Base-by-base conservation (phyloP, 2,113 vertebrate species). In the Ranitomeya imitator region DNA sequence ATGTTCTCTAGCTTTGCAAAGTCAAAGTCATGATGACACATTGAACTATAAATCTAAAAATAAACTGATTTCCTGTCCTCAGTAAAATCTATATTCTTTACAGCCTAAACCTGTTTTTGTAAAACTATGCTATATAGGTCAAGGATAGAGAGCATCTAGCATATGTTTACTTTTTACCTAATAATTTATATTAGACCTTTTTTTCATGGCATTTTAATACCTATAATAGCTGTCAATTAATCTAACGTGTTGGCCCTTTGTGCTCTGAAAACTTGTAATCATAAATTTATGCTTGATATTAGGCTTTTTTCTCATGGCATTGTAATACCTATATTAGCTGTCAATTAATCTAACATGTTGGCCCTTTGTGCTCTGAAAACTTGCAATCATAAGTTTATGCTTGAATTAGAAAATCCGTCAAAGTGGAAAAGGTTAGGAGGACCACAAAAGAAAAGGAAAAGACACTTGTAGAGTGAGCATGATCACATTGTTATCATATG, bases 1-100 rank as follows among this genome's bases (percentile, higher is more conserved):
- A 79, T 79, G 76, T 52, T 79, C 45, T 55, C 31, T 79, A 23
- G 7, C 61, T 79, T 86, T 79, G 67, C 60, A 86, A 67, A 79
- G 76, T 79, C 76, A 86, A 86, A 86, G 85, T 86, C 74, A 79
- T 79, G 85, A 79, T 79, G 85, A 79, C 85, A 86, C 85, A 86
- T 77, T 86, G 85, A 65, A 86, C 59, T 86, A 86, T 86, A 79
- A 86, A 86, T 86, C 85, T 86, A 86, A 86, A 86, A 86, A 86
- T 86, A 86, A 86, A 79, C 76, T 21, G 76, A 79, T 79, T 86
- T 86, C 85, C 74, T 86, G 37, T 86, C 59, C 74, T 45, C 51
- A 78, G 85, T 79, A 86, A 86, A 86, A 86, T 86, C 85, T 79
- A 86, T 86, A 86, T 86, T 86, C 85, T 86, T 85, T 86, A 78